phyloP scores from a whole-genome alignment of 2,888 invertebrate species.

The Drosophila leonis region DNA sequence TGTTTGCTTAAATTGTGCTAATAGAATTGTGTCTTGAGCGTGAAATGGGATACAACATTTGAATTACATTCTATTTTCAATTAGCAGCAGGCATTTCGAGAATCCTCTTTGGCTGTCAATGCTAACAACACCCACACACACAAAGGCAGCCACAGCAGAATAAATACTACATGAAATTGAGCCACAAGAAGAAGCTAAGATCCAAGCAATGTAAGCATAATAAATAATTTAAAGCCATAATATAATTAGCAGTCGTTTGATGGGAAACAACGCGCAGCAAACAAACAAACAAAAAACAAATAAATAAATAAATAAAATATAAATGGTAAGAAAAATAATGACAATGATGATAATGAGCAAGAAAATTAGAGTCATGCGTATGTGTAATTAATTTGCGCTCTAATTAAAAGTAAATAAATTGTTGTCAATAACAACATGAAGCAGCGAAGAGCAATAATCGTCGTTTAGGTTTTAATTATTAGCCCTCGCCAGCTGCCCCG shows the following conservation, averaged over 20 bases:
- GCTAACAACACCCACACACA: slow-evolving; percentile 3
- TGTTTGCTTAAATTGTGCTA: background rate
- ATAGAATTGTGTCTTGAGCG: background rate
- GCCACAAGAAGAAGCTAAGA: slow-evolving; percentile 8
- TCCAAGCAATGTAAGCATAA: slow-evolving; percentile 31
- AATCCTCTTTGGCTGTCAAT: slow-evolving; percentile 18
- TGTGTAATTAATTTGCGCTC: slow-evolving; percentile 50
- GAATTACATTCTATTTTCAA: slow-evolving; percentile 15
- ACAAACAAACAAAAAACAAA: too few relatives aligned
- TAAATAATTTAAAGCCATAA: slow-evolving; percentile 57
- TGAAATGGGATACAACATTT: slow-evolving; percentile 28
- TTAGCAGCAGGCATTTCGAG: slow-evolving; percentile 15
- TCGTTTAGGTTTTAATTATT: slow-evolving; percentile 36
- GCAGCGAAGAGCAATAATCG: slow-evolving; percentile 40
- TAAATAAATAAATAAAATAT: background rate
- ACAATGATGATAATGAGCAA: slow-evolving; percentile 1
- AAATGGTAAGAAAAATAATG: background rate
- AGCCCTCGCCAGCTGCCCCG: background rate
- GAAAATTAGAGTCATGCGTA: slow-evolving; percentile 30
- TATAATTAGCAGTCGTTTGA: slow-evolving; percentile 58
- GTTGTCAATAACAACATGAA: slow-evolving; percentile 23
- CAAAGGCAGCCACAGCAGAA: background rate
- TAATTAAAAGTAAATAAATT: slow-evolving; percentile 63
- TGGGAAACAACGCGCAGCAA: slow-evolving; percentile 10
- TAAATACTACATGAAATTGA: slow-evolving; percentile 16